These are phyloP conservation scores for Leuctra nigra DNA, from an alignment of 2,888 invertebrate genomes.

Conservation along the genomic window DNA sequence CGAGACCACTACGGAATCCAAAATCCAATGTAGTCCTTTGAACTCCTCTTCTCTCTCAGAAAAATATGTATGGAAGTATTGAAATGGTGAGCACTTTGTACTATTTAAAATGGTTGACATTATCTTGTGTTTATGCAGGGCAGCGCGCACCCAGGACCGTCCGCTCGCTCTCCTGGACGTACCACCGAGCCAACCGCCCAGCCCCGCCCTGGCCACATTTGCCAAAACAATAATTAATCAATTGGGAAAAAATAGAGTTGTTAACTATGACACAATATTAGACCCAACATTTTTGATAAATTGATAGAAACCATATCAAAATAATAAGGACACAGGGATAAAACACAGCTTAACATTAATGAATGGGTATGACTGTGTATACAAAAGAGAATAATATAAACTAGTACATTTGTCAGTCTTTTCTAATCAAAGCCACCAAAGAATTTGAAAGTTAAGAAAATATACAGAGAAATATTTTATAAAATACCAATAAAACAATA, in stretches of 20 bases:
- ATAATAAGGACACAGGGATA: slow-evolving; percentile 13
- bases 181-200: too few species aligned
- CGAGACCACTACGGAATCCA: too few species aligned
- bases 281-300: slow-evolving; percentile 10
- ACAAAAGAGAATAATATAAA: too few species aligned
- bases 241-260: neutral
- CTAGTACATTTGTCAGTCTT: neutral
- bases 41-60: too few species aligned
- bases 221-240: neutral
- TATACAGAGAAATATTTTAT: slow-evolving; percentile 13
- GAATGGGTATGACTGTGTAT: neutral
- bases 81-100: too few species aligned
- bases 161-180: too few species aligned
- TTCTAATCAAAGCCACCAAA: slow-evolving; percentile 9
- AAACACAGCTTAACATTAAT: neutral
- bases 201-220: neutral
- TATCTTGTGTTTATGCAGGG: too few species aligned
- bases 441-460: neutral
- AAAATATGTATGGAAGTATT: too few species aligned
- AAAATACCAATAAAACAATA: too few species aligned
- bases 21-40: too few species aligned
- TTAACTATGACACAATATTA: neutral
- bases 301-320: slow-evolving; percentile 5
- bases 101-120: too few species aligned
- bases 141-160: too few species aligned